These are phyloP conservation scores for Melikaiella ostensackeni DNA, from an alignment of 2,888 invertebrate species.

Conservation along the genomic window DNA sequence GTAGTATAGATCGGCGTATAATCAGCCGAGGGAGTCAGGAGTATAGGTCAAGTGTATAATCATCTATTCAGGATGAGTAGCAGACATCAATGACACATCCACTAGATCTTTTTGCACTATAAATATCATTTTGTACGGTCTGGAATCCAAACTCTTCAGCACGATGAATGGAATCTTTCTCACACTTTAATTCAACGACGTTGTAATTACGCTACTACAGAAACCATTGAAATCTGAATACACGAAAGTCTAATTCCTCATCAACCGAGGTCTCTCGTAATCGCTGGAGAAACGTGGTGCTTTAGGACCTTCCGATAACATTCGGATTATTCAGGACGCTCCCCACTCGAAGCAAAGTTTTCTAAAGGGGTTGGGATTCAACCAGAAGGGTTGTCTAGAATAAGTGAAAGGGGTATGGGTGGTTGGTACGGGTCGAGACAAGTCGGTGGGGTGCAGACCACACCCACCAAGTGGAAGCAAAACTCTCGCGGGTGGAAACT, in stretches of 20 bases:
- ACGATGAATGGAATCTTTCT: not conserved
- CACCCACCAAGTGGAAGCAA: slow-evolving; percentile 44
- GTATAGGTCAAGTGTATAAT: too few relatives aligned
- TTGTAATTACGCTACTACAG: not conserved
- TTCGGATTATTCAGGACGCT: not conserved
- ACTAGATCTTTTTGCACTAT: too few relatives aligned
- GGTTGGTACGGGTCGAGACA: slow-evolving; percentile 33
- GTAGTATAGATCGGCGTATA: too few relatives aligned
- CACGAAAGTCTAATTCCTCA: not conserved
- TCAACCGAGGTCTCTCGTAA: not conserved
- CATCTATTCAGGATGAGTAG: too few relatives aligned
- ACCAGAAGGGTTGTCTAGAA: slow-evolving; percentile 7
- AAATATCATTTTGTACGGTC: too few relatives aligned
- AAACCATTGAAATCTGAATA: not conserved
- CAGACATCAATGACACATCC: too few relatives aligned
- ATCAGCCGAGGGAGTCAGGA: too few relatives aligned
- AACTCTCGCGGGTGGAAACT: slow-evolving; percentile 36
- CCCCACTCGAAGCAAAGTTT: not conserved
- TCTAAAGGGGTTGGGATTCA: not conserved
- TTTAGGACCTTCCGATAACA: slow-evolving; percentile 1
- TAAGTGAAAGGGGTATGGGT: slow-evolving; percentile 17
- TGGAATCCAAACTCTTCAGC: too few relatives aligned
- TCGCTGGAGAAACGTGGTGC: not conserved
- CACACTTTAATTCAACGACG: not conserved
- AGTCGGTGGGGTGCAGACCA: slow-evolving; percentile 50